Conservation (phyloP, 2,113 vertebrate species). For the Otolemur garnettii region DNA sequence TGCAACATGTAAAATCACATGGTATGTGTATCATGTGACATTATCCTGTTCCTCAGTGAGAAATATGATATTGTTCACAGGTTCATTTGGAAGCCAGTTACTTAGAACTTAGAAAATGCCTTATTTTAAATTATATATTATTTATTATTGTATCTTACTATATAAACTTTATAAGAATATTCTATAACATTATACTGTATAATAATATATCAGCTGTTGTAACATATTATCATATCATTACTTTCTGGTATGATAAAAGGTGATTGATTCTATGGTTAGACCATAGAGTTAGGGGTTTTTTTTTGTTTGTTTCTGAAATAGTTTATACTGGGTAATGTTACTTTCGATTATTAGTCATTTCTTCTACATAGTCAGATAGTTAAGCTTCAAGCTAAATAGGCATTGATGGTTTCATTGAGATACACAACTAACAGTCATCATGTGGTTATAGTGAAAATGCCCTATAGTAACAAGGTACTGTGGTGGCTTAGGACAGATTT, state of each 20-base stretch:
- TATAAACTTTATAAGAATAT: neutral
- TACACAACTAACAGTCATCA: neutral
- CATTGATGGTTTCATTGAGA: neutral
- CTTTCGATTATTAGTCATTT: conserved; percentile 1
- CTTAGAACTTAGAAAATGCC: neutral
- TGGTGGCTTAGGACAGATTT: neutral
- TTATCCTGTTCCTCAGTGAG: neutral
- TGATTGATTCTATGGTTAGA: neutral
- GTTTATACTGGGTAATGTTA: neutral
- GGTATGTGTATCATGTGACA: neutral
- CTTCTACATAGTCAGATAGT: neutral
- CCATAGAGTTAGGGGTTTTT: neutral
- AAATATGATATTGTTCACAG: neutral
- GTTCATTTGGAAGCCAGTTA: neutral
- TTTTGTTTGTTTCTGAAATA: neutral
- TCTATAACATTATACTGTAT: neutral
- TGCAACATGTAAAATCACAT: neutral
- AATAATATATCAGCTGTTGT: neutral
- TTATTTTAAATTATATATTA: neutral
- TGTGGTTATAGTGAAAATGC: neutral
- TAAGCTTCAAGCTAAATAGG: neutral
- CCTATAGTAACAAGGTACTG: neutral
- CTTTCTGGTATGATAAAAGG: neutral
- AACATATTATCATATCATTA: neutral
- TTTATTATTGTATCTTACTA: neutral